Evolutionary conservation across 2,797 vertebrate genomes (phyloP).

Genomic region (Alca torda): DNA sequence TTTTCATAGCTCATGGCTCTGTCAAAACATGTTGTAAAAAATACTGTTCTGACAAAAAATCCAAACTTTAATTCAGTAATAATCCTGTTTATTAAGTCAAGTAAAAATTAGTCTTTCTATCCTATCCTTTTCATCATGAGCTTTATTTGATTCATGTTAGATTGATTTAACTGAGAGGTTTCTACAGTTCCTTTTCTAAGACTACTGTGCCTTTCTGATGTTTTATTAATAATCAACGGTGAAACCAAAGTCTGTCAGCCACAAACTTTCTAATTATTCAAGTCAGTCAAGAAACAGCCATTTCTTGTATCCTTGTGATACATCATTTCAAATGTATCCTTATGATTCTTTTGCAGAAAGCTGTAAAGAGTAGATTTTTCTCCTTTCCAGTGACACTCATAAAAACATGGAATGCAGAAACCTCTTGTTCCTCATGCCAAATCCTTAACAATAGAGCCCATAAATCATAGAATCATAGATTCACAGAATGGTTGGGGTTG

Average conservation of each 20-base stretch:
- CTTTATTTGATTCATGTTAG: background rate
- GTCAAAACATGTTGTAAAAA: conserved; percentile 35
- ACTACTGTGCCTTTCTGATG: background rate
- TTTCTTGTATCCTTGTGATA: no score
- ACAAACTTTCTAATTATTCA: background rate
- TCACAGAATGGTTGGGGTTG: background rate
- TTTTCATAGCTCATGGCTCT: conserved; percentile 35
- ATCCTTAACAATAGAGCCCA: background rate
- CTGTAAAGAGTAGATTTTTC: background rate
- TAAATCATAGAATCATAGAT: background rate
- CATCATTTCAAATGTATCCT: background rate
- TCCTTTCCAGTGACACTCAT: background rate
- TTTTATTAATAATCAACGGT: background rate
- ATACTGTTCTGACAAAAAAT: background rate
- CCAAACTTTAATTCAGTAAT: background rate
- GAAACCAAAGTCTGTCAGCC: background rate
- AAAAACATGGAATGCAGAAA: background rate
- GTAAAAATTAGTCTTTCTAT: background rate
- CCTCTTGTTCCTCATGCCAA: background rate
- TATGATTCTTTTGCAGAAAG: background rate
- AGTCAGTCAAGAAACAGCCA: background rate
- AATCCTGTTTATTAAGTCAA: background rate
- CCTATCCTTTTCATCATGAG: background rate
- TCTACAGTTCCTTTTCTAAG: background rate
- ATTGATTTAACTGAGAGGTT: background rate